These are phyloP conservation scores for Polymixis flavicincta DNA, from an alignment of 2,888 invertebrate species.

Conservation along the genomic window DNA sequence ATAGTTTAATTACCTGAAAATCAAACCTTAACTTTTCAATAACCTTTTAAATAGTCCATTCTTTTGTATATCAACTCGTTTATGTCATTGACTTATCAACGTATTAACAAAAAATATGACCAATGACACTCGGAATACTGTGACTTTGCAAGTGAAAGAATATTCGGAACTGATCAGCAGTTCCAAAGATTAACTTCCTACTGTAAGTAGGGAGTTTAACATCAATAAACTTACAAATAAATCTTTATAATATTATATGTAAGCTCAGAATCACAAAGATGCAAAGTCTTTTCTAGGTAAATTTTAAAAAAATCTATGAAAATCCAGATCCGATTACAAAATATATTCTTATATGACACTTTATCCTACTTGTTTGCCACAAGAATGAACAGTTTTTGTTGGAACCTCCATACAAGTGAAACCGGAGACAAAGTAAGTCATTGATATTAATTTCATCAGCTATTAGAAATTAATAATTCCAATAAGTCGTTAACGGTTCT, in stretches of 20 bases:
- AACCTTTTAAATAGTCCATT: too few species aligned
- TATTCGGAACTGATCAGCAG: too few species aligned
- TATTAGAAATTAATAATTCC: not conserved
- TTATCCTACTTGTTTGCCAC: not conserved
- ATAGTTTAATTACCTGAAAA: not conserved
- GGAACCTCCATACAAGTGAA: not conserved
- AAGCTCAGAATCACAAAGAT: too few species aligned
- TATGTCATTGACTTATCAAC: not conserved
- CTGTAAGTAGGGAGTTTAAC: too few species aligned
- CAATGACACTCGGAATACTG: not conserved
- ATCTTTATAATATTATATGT: too few species aligned
- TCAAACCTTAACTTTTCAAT: not conserved
- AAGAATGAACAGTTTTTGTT: not conserved
- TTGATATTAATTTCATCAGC: not conserved
- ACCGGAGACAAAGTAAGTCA: not conserved
- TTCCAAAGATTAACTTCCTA: too few species aligned
- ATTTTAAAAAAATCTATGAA: not conserved
- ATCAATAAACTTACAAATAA: too few species aligned
- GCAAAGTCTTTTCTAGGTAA: not conserved
- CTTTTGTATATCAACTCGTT: too few species aligned
- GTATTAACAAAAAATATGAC: not conserved
- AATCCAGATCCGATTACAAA: not conserved
- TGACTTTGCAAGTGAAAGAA: too few species aligned
- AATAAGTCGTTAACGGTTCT: conserved; percentile 1
- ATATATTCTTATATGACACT: not conserved